Base-by-base conservation (phyloP, 1,140 invertebrate species). In the Camponotus vicinus region DNA sequence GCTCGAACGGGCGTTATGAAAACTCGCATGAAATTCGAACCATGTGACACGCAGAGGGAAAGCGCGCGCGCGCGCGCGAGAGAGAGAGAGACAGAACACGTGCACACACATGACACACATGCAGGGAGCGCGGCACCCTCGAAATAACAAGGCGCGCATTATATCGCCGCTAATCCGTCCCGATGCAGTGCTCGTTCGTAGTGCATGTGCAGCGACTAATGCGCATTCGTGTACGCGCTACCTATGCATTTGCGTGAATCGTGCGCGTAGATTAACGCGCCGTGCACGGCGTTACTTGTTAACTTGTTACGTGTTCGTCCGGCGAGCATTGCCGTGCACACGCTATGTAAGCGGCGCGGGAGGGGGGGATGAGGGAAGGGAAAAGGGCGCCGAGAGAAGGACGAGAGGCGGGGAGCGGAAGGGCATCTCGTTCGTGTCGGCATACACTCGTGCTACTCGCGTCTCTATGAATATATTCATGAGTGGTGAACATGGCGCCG, bases 391-490 rank as follows among this genome's bases (percentile, higher is more conserved):
- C 45, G 45, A 82, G 78, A 34, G 13, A 45, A 61, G 37, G 61
- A n/a, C 18, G 15, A 34, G 37, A 34, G 13, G 45, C 57, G 32
- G 73, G 37, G 4, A 0, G 27, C 27, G 27, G 42, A 52, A 52
- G 52, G 73, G 21, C n/a, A 55, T 42, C 34, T 5, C 52, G n/a
- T 52, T 86, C 64, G 66, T 70, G 52, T 71, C 63, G 78, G 66
- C 71, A 66, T 34, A 75, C 71, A 77, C 59, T 79, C 59, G 45
- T 79, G 83, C 83, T 66, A 70, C 55, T 80, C 79, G 52, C 86
- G 37, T 52, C 67, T 82, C 67, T 82, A 89, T 89, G 88, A 89
- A 89, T 89, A 89, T 89, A 89, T 89, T 89, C 86, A 89, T 89
- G 86, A 87, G 79, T 57, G 59, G 64, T 77, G 69, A 89, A 87